Evolutionary conservation across 2,113 vertebrate genomes (phyloP).

Genomic region (Plectropomus leopardus): DNA sequence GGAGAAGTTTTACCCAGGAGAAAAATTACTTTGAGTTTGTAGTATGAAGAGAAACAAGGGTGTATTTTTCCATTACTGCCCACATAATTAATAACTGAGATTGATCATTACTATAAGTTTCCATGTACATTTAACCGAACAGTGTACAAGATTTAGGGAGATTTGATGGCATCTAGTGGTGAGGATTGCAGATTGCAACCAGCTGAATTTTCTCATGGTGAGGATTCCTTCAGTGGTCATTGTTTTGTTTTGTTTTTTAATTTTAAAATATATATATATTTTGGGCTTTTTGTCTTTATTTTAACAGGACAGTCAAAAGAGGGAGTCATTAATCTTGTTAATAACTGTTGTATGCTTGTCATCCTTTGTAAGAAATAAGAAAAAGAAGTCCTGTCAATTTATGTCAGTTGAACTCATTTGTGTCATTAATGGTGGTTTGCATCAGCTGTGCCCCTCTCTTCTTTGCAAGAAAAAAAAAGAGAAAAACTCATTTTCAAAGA

Average conservation of each 20-base stretch:
- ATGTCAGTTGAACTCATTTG: background rate
- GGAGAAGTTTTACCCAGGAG: constrained; percentile 13
- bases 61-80: background rate
- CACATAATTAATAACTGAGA: constrained; percentile 7
- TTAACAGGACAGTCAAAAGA: too few relatives aligned
- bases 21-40: background rate
- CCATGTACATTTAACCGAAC: too few relatives aligned
- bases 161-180: too few relatives aligned
- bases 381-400: background rate
- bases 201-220: too few relatives aligned
- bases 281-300: too few relatives aligned
- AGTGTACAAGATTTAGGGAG: too few relatives aligned
- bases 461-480: background rate
- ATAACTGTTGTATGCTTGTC: too few relatives aligned
- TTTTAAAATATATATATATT: too few relatives aligned
- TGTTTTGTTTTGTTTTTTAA: too few relatives aligned
- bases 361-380: background rate
- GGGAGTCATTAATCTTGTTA: too few relatives aligned
- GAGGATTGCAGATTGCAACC: too few relatives aligned
- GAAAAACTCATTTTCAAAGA: constrained; percentile 19
- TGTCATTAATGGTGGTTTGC: background rate
- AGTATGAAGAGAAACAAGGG: constrained; percentile 3
- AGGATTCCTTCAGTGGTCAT: too few relatives aligned
- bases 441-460: constrained; percentile 3
- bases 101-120: background rate